phyloP scores from a whole-genome alignment of 2,797 vertebrate genomes.

The Silurus lanzhouensis region DNA sequence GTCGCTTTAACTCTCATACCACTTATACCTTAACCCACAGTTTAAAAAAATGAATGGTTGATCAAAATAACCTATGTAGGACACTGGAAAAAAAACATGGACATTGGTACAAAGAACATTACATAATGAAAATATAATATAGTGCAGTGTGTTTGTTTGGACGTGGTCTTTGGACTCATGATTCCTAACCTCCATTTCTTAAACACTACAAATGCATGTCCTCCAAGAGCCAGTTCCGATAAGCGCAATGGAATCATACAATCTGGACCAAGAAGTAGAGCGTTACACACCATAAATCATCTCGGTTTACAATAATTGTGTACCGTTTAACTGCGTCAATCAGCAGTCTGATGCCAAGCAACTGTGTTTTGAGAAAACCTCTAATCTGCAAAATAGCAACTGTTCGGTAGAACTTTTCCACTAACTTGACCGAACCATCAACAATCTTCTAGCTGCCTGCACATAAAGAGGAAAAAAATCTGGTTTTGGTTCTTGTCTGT shows the following conservation, averaged over 20 bases:
- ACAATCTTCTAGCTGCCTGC: background rate
- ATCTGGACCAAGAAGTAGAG: background rate
- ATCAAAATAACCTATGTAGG: conserved; percentile 22
- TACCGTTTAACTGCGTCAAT: background rate
- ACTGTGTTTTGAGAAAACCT: conserved; percentile 13
- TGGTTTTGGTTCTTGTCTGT: conserved; percentile 2
- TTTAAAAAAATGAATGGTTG: conserved; percentile 17
- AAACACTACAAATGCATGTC: background rate
- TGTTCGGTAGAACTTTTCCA: background rate
- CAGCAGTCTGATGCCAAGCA: conserved; percentile 6
- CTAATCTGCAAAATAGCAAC: conserved; percentile 16
- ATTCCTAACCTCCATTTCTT: background rate
- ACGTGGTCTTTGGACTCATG: background rate
- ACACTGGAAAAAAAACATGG: background rate
- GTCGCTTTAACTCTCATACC: background rate
- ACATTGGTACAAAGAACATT: background rate
- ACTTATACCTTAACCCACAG: conserved; percentile 5
- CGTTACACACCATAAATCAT: conserved; percentile 1
- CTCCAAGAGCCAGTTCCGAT: background rate
- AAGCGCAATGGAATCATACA: conserved; percentile 6
- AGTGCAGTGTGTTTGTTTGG: background rate
- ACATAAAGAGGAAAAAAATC: background rate
- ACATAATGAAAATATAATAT: background rate
- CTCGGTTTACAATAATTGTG: conserved; percentile 4
- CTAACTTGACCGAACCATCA: background rate